Percentiles rank a stretch among this genome's conserved stretches.
Conservation (phyloP, 2,113 vertebrate genomes). For the Lepus europaeus region DNA sequence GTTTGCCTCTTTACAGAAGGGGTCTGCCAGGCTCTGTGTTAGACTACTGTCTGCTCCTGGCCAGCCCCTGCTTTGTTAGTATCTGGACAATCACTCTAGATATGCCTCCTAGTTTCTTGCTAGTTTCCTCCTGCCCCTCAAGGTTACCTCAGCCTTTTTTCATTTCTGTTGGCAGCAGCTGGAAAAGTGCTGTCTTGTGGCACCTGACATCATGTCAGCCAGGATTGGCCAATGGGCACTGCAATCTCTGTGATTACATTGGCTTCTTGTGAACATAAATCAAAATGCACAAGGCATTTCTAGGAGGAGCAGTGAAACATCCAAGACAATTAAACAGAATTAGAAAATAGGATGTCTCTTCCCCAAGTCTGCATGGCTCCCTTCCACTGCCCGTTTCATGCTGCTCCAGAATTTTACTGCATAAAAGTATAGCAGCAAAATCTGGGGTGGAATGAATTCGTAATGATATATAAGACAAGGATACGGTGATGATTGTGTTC, state of each 20-base stretch:
- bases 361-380: neutral
- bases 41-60: neutral
- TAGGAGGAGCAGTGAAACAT: neutral
- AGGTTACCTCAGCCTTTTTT: neutral
- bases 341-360: neutral
- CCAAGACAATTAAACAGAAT: neutral
- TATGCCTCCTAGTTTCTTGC: neutral
- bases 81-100: neutral
- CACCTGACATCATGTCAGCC: neutral
- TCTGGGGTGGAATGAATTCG: constrained; percentile 43
- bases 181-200: neutral
- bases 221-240: neutral
- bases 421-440: neutral
- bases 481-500: neutral
- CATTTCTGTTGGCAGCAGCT: neutral
- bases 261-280: constrained; percentile 12
- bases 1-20: neutral
- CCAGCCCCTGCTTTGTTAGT: neutral
- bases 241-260: neutral
- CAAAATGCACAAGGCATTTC: neutral
- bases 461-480: neutral
- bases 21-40: too few relatives aligned
- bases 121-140: neutral
- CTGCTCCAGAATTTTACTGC: neutral
- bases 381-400: neutral